These are phyloP conservation scores for Sabellastarte sp. DNA, from an alignment of 2,888 invertebrate genomes.

Conservation along the genomic window DNA sequence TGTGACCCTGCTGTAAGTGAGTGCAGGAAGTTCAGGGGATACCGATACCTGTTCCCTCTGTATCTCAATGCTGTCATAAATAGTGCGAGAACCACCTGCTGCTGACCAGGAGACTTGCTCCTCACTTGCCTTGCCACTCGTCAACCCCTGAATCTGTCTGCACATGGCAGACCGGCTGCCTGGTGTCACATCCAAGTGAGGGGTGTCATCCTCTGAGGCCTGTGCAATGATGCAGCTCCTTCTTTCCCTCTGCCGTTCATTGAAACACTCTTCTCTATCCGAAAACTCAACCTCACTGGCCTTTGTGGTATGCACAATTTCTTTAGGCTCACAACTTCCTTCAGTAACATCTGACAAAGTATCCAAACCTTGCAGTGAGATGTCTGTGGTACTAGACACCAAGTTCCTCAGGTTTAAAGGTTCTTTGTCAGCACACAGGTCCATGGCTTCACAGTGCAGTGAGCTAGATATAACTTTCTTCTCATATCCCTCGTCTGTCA, in stretches of 20 bases:
- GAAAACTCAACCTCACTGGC: no score
- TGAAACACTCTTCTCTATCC: background rate
- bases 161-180: background rate
- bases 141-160: no score
- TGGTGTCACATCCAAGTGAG: background rate
- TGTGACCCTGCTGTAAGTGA: background rate
- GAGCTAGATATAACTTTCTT: no score
- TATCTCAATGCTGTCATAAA: slow-evolving; percentile 14
- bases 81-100: background rate
- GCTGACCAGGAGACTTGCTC: background rate
- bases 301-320: no score
- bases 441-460: no score
- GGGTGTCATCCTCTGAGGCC: background rate
- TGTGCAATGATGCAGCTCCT: background rate
- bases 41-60: slow-evolving; percentile 5
- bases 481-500: no score
- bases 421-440: no score
- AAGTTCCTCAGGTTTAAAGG: no score
- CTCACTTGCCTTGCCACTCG: background rate
- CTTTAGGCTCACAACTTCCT: no score
- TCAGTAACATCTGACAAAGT: no score
- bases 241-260: background rate
- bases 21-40: background rate
- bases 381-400: no score
- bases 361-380: no score